Percentiles rank a stretch among this genome's conserved stretches.
Evolutionary conservation across 2,113 vertebrate species (phyloP).

Genomic region (Brachyhypopomus occidentalis): DNA sequence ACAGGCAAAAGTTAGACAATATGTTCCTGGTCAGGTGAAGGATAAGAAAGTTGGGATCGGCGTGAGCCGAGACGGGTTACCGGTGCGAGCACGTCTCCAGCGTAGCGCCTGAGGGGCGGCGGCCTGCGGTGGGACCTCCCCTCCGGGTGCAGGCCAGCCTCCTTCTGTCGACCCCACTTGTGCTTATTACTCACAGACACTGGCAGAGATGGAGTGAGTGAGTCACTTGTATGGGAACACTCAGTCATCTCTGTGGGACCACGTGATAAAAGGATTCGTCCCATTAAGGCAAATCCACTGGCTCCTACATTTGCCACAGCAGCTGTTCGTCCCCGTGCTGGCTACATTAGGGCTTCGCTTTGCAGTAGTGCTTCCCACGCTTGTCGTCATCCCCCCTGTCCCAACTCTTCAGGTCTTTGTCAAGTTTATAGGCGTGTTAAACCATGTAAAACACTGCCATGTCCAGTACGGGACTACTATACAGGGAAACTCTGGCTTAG

Average conservation of each 20-base stretch:
- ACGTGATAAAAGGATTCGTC: too few species aligned
- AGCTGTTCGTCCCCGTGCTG: too few species aligned
- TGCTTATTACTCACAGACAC: constrained; percentile 68
- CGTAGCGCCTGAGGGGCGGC: constrained; percentile 71
- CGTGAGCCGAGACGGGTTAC: background rate
- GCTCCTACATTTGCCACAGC: too few species aligned
- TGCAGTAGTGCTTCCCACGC: too few species aligned
- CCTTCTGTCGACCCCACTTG: constrained; percentile 73
- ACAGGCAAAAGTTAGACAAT: background rate
- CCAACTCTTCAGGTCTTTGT: too few species aligned
- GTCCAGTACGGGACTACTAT: background rate
- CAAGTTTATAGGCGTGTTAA: too few species aligned
- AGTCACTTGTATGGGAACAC: constrained; percentile 18
- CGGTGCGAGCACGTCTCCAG: constrained; percentile 79
- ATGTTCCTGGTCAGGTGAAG: background rate
- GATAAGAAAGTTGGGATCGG: background rate
- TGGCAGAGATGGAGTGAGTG: background rate
- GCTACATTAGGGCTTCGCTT: too few species aligned
- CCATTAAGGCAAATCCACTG: too few species aligned
- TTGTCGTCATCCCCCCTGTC: too few species aligned
- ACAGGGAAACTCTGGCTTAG: background rate
- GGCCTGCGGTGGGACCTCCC: constrained; percentile 70
- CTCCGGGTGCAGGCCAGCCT: constrained; percentile 64
- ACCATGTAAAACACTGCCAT: too few species aligned
- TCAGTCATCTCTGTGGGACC: background rate